Base-by-base conservation (phyloP, 2,888 invertebrate species). In the Apodemia mormo region DNA sequence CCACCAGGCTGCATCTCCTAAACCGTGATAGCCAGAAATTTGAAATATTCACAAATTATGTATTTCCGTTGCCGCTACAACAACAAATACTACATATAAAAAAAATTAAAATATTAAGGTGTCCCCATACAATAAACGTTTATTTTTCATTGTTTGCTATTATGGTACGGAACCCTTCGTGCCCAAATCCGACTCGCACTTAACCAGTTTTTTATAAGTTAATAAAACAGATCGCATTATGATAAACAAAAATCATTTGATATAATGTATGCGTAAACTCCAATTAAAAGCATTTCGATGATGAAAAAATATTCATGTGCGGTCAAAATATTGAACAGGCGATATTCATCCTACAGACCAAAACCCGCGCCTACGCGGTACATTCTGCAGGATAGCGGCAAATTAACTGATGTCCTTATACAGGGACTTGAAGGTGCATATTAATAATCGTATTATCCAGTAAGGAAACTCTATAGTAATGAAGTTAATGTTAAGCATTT, bases 371-470 rank as follows among this genome's bases (percentile, higher is more conserved):
- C 89, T 79, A 88, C 88, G 81, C 84, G 73, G 40, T 69, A 58
- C 69, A 68, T 65, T 78, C 76, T 76, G 29, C 56, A 29, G 29
- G 9, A 61, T 10, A 61, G 12, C 30, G 58, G 58, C 33, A 81
- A 80, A 83, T 85, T 85, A 83, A 79, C 82, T 79, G 76, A 80
- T 77, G 65, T 68, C 88, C 88, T 74, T 84, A 81, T 82, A 82
- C 30, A 82, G 86, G 65, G 82, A 73, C 81, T 79, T 80, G 83
- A 76, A 81, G 75, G 70, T 79, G 76, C 80, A 79, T 77, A 75
- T 76, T 49, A 49, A 49, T 49, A 49, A 14, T 2, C 5, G 49
- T 49, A 49, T 49, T 1, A 49, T 10, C 45, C 10, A 45, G 45
- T 9, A 10, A 10, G 45, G 10, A 45, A 58, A 58, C 9, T 9